phyloP scores from a whole-genome alignment of 2,797 vertebrate genomes.

The Bucorvus abyssinicus region DNA sequence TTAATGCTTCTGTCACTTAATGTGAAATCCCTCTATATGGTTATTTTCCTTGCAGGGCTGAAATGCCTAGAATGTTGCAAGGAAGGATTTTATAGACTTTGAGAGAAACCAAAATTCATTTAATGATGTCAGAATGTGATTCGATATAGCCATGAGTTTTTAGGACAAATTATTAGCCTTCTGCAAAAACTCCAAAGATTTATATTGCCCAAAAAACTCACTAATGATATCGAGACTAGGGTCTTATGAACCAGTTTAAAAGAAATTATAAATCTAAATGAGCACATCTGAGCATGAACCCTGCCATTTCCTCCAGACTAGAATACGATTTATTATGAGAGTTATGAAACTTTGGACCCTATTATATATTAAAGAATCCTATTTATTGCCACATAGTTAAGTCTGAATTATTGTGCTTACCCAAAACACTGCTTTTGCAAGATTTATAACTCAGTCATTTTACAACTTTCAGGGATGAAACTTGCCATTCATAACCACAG shows the following conservation, averaged over 20 bases:
- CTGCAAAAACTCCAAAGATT: slow-evolving; percentile 28
- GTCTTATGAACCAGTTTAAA: slow-evolving; percentile 2
- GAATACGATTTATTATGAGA: slow-evolving; percentile 35
- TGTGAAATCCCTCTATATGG: not conserved
- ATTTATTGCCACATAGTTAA: slow-evolving; percentile 25
- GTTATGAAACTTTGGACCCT: slow-evolving; percentile 12
- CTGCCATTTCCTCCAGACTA: not conserved
- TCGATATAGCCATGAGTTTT: not conserved
- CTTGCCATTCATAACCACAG: not conserved
- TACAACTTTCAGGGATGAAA: slow-evolving; percentile 10
- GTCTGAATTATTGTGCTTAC: slow-evolving; percentile 36
- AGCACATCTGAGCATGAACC: not conserved
- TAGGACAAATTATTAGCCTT: slow-evolving; percentile 20
- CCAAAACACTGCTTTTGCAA: slow-evolving; percentile 1
- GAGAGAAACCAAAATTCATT: not conserved
- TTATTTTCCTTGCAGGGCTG: not conserved
- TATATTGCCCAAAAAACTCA: slow-evolving; percentile 6
- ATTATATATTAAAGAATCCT: not conserved
- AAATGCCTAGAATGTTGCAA: not conserved
- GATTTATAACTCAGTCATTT: slow-evolving; percentile 4
- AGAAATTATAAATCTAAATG: slow-evolving; percentile 38
- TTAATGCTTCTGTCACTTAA: not conserved
- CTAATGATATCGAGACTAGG: not conserved
- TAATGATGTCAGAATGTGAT: not conserved
- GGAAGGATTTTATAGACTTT: slow-evolving; percentile 3